phyloP scores from a whole-genome alignment of 2,797 vertebrate species.

The Bovichtus variegatus region DNA sequence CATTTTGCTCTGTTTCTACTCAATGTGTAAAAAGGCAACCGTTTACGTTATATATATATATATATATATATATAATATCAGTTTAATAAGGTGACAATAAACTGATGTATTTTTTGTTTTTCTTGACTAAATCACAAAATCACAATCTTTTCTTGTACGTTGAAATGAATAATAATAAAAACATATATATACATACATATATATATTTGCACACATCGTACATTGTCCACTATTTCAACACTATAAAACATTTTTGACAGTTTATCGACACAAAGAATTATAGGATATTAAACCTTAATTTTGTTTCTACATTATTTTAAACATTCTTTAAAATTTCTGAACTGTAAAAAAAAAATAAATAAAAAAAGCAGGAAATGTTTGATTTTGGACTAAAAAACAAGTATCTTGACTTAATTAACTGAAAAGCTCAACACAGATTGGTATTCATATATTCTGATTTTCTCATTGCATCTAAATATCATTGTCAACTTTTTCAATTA shows the following conservation, averaged over 20 bases:
- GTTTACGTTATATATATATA: no score
- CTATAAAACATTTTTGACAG: background rate
- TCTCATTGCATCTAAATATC: constrained; percentile 11
- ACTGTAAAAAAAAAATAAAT: background rate
- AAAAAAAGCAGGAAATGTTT: background rate
- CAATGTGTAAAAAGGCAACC: background rate
- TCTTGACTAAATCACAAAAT: no score
- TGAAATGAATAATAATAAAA: background rate
- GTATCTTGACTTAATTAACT: background rate
- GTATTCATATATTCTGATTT: background rate
- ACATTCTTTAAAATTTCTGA: background rate
- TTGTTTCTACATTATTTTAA: background rate
- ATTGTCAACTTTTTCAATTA: constrained; percentile 46
- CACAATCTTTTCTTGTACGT: background rate
- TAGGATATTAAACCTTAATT: background rate
- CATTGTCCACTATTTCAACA: background rate
- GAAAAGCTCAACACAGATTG: background rate
- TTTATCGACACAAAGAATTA: background rate
- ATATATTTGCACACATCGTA: background rate
- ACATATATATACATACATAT: background rate
- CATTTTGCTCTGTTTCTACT: background rate
- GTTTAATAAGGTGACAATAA: no score
- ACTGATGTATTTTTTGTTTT: no score
- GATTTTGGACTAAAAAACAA: background rate
- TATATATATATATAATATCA: no score